These are phyloP conservation scores for Protobothrops mucrosquamatus DNA, from an alignment of 2,113 vertebrate genomes.

Conservation along the genomic window DNA sequence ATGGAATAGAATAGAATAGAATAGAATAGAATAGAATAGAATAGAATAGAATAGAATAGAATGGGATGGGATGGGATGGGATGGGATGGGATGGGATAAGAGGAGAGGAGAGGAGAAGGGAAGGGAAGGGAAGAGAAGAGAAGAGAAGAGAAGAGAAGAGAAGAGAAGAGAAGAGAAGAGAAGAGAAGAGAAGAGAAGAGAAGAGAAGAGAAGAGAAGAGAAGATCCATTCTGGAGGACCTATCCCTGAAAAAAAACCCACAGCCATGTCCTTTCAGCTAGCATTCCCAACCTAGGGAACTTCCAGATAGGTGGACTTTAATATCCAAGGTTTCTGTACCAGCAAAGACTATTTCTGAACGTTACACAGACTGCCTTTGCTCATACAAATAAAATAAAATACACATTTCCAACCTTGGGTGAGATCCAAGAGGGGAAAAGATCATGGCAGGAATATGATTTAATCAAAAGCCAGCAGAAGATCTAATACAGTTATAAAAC, in stretches of 20 bases:
- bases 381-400: background rate
- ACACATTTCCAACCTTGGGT: background rate
- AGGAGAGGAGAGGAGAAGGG: too few relatives aligned
- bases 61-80: too few relatives aligned
- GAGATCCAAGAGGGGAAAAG: background rate
- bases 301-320: background rate
- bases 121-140: too few relatives aligned
- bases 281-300: background rate
- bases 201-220: too few relatives aligned
- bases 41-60: too few relatives aligned
- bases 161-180: fast-evolving
- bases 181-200: too few relatives aligned
- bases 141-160: too few relatives aligned
- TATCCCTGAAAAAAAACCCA: background rate
- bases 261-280: background rate
- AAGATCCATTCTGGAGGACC: background rate
- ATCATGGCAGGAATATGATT: slow-evolving; percentile 44
- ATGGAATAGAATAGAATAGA: too few relatives aligned
- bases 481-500: slow-evolving; percentile 42
- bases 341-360: background rate
- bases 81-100: too few relatives aligned
- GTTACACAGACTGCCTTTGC: background rate
- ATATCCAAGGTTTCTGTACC: background rate
- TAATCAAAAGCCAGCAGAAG: slow-evolving; percentile 61
- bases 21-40: too few relatives aligned